These are phyloP conservation scores for Micrastur ruficollis DNA, from an alignment of 2,797 vertebrate genomes.

Conservation along the genomic window DNA sequence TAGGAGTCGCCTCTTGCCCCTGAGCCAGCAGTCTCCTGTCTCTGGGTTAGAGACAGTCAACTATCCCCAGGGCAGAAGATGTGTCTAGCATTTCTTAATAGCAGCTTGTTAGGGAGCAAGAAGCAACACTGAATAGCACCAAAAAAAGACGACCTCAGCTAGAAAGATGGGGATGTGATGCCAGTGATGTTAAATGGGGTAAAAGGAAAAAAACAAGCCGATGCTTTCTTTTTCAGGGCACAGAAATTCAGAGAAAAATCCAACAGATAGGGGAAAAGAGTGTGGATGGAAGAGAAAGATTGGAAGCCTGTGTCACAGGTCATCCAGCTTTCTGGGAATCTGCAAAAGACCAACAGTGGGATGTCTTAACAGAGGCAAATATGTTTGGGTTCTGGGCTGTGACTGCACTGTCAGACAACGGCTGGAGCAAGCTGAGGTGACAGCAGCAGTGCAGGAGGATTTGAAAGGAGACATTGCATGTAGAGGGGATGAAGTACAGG, in stretches of 20 bases:
- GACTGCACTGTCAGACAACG: background rate
- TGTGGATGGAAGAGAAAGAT: background rate
- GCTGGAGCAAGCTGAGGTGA: background rate
- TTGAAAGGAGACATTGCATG: background rate
- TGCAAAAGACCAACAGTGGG: background rate
- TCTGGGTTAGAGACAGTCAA: background rate
- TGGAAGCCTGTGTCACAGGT: background rate
- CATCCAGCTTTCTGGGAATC: background rate
- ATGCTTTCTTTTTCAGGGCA: background rate
- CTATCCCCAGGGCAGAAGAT: background rate
- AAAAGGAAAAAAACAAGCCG: background rate
- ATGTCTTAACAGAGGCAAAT: background rate
- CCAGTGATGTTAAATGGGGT: background rate
- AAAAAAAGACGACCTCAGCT: background rate
- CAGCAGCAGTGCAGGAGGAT: background rate
- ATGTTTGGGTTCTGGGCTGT: background rate
- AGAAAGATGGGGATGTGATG: background rate
- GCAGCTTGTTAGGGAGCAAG: constrained; percentile 14
- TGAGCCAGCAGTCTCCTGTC: background rate
- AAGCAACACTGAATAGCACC: background rate
- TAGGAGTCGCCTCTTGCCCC: background rate
- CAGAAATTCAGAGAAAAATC: background rate
- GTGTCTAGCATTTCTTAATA: background rate
- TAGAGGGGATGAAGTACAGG: background rate
- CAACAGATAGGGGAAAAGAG: background rate